These are phyloP conservation scores for Nephrotoma appendiculata DNA, from an alignment of 2,888 invertebrate genomes.

Conservation along the genomic window DNA sequence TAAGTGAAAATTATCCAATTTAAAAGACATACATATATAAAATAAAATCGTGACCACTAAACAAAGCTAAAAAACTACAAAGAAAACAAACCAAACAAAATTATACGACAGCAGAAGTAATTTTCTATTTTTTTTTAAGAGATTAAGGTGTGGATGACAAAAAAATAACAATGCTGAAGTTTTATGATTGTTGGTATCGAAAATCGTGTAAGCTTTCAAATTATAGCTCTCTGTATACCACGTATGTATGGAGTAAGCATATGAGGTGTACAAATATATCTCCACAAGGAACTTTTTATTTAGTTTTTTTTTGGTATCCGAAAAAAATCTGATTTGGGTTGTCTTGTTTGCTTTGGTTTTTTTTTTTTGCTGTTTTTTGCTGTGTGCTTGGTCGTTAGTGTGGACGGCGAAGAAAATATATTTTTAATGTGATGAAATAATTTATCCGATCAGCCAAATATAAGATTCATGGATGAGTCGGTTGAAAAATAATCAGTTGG, in stretches of 20 bases:
- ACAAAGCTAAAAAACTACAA: not conserved
- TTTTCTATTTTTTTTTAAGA: not conserved
- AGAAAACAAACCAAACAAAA: not conserved
- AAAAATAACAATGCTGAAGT: not conserved
- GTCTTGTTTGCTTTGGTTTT: not conserved
- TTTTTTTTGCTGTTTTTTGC: not conserved
- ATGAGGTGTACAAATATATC: not conserved
- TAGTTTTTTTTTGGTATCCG: not conserved
- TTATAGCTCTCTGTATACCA: not conserved
- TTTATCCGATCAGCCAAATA: not conserved
- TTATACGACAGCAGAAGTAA: not conserved
- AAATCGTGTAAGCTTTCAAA: not conserved
- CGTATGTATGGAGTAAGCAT: not conserved
- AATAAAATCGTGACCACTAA: not conserved
- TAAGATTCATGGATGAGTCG: not conserved
- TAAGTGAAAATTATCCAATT: not conserved
- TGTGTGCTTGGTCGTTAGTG: not conserved
- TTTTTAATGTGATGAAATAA: not conserved
- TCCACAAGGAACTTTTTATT: not conserved
- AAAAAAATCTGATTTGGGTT: not conserved
- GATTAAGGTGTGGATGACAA: not conserved
- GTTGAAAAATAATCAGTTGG: not conserved
- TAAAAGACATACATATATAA: not conserved
- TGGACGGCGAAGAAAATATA: not conserved
- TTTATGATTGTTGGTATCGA: not conserved